Evolutionary conservation across 2,888 invertebrate species (phyloP).

Genomic region (Drosophila percnosoma): DNA sequence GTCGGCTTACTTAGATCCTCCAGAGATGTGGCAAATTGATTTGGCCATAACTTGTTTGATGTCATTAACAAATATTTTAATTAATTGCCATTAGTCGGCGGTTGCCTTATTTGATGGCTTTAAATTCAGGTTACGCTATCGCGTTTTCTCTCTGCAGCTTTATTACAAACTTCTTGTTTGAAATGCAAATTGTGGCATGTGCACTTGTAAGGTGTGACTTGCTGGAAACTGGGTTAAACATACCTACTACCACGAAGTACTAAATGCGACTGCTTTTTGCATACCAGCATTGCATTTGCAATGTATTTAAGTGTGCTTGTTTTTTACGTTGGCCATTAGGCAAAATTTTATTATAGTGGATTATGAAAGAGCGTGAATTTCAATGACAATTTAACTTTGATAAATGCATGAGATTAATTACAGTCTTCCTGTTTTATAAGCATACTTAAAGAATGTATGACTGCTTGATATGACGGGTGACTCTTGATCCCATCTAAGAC

Average conservation of each 20-base stretch:
- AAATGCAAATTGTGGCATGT: conserved; percentile 39
- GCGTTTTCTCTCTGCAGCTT: conserved; percentile 45
- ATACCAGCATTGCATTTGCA: conserved; percentile 24
- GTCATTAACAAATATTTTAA: conserved; percentile 74
- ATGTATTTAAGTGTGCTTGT: neutral
- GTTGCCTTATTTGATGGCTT: conserved; percentile 40
- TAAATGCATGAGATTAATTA: neutral
- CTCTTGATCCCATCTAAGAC: neutral
- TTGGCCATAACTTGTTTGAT: conserved; percentile 51
- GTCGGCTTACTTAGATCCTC: conserved; percentile 29
- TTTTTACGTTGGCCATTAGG: conserved; percentile 1
- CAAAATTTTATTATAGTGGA: conserved; percentile 10
- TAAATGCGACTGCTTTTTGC: conserved; percentile 40
- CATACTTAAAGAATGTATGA: neutral
- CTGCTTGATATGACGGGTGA: neutral
- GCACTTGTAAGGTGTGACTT: conserved; percentile 68
- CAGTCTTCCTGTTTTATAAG: neutral
- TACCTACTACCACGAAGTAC: conserved; percentile 32
- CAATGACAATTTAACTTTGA: neutral
- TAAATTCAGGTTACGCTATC: conserved; percentile 62
- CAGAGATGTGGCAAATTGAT: conserved; percentile 41
- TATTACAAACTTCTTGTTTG: conserved; percentile 18
- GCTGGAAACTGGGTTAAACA: conserved; percentile 66
- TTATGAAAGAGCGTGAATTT: conserved; percentile 21
- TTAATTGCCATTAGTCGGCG: conserved; percentile 66